Percentiles rank a stretch among this genome's conserved stretches.
phyloP scores from a whole-genome alignment of 2,113 vertebrate genomes.

The Rhipidura dahli region DNA sequence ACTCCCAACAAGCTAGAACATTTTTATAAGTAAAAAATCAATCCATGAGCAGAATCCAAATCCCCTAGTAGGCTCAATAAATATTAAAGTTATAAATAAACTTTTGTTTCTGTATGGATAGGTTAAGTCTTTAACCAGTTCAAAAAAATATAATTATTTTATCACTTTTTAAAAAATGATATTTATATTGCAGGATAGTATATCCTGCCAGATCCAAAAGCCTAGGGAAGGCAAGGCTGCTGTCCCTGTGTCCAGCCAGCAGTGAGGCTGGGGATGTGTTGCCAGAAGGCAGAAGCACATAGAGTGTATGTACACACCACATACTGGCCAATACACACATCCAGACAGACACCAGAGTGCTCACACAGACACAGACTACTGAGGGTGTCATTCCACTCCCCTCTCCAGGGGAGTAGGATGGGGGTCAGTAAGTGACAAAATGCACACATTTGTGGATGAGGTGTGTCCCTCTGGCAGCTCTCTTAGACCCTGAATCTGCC shows the following conservation, averaged over 20 bases:
- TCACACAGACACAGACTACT: not conserved
- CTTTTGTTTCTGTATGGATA: not conserved
- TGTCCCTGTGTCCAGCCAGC: accelerated
- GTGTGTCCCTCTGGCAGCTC: not conserved
- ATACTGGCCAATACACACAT: accelerated
- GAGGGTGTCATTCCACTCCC: not conserved
- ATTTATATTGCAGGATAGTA: not conserved
- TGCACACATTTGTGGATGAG: accelerated
- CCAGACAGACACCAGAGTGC: too few species aligned
- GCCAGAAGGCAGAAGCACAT: not conserved
- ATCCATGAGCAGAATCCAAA: not conserved
- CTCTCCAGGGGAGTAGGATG: not conserved
- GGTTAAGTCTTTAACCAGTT: not conserved
- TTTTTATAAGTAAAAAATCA: not conserved
- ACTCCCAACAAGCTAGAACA: not conserved
- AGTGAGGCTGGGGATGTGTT: accelerated
- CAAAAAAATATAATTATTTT: not conserved
- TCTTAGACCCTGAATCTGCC: too few species aligned
- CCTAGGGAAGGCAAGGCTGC: not conserved
- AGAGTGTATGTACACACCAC: accelerated
- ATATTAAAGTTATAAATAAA: not conserved
- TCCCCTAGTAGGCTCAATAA: not conserved
- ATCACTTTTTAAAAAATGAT: not conserved
- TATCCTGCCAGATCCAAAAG: not conserved
- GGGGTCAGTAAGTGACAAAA: not conserved